Percentiles rank a stretch among this genome's conserved stretches.
phyloP scores from a whole-genome alignment of 2,113 vertebrate genomes.

The Lepus timidus region DNA sequence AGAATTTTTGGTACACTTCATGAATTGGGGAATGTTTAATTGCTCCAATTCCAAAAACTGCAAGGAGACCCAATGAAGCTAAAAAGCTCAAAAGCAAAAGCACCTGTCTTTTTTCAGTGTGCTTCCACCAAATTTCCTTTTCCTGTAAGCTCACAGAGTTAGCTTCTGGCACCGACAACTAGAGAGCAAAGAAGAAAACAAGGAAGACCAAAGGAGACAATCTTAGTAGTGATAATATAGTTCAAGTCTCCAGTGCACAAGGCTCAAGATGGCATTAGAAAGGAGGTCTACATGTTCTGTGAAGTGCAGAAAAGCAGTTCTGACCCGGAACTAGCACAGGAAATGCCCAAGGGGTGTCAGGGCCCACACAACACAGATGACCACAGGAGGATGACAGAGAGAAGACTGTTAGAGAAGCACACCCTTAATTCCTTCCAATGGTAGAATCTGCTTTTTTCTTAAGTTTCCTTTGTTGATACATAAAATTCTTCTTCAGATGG shows the following conservation, averaged over 20 bases:
- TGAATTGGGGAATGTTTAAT: not conserved
- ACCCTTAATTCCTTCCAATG: not conserved
- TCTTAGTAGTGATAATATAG: not conserved
- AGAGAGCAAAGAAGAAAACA: not conserved
- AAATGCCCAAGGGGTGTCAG: not conserved
- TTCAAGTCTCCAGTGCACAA: not conserved
- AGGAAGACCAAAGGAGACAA: not conserved
- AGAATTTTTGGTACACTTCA: not conserved
- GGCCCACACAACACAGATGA: not conserved
- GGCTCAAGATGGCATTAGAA: not conserved
- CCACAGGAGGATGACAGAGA: not conserved
- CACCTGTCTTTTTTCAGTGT: not conserved
- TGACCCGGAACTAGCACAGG: not conserved
- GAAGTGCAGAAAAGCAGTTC: not conserved
- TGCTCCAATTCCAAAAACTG: not conserved
- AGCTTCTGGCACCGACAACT: not conserved
- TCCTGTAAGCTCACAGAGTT: not conserved
- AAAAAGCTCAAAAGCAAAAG: not conserved
- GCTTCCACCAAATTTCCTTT: not conserved
- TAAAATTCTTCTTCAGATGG: slow-evolving; percentile 61
- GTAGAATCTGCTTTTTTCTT: slow-evolving; percentile 24
- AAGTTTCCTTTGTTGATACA: slow-evolving; percentile 23
- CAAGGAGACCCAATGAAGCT: not conserved
- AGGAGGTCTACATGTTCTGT: not conserved
- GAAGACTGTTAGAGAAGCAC: not conserved